phyloP scores from a whole-genome alignment of 2,113 vertebrate genomes.

The Burhinus bistriatus region DNA sequence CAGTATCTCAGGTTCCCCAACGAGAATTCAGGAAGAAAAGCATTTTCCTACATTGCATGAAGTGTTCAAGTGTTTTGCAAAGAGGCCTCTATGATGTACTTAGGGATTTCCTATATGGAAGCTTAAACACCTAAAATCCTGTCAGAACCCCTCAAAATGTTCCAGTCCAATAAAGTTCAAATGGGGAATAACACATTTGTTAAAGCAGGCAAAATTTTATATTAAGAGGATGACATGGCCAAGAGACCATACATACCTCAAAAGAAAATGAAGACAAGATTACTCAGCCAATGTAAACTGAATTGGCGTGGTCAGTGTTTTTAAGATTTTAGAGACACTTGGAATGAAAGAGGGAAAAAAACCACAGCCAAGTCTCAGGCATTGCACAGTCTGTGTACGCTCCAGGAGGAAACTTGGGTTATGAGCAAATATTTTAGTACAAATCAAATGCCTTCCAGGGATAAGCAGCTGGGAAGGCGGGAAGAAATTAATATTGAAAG shows the following conservation, averaged over 20 bases:
- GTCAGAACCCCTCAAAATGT: slow-evolving; percentile 47
- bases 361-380: slow-evolving; percentile 24
- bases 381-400: not conserved
- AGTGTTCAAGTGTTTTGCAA: slow-evolving; percentile 1
- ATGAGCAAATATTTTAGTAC: slow-evolving; percentile 70
- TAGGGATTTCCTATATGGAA: slow-evolving; percentile 50
- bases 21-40: not conserved
- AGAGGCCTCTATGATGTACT: slow-evolving; percentile 15
- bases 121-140: slow-evolving; percentile 28
- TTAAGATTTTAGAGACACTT: slow-evolving; percentile 61
- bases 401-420: slow-evolving; percentile 63
- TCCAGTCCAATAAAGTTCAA: slow-evolving; percentile 49
- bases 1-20: not conserved
- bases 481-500: slow-evolving; percentile 71
- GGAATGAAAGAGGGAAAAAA: slow-evolving; percentile 55
- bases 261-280: slow-evolving; percentile 45
- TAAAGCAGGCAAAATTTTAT: not conserved
- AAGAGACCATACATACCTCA: slow-evolving; percentile 8
- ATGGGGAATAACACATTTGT: slow-evolving; percentile 52
- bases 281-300: slow-evolving; percentile 47
- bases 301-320: slow-evolving; percentile 28
- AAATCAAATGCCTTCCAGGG: slow-evolving; percentile 69
- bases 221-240: slow-evolving; percentile 44
- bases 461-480: slow-evolving; percentile 63
- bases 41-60: not conserved